Base-by-base conservation (phyloP, 2,888 invertebrate genomes). In the Morpho achilles region DNA sequence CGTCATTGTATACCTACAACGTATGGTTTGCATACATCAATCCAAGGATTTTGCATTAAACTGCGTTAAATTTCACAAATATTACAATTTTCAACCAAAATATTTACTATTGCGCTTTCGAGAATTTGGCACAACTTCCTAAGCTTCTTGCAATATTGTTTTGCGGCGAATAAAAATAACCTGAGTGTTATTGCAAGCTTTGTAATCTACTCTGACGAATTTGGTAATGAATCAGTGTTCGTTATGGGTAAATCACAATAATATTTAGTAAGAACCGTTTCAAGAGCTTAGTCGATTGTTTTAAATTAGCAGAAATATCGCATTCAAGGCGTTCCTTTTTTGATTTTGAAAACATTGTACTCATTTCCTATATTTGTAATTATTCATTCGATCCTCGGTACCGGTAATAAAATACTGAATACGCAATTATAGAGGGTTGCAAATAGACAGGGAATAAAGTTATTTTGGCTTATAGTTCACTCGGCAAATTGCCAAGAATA, bases 141-240 rank as follows among this genome's bases (percentile, higher is more conserved):
- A 51, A 65, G 55, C 61, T 53, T 58, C 45, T 54, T 44, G 52
- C 48, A 44, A 16, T 45, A 45, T 53, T 53, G 50, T 61, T 58
- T 52, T 56, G 63, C 58, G 58, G 51, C 53, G 58, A 60, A 50
- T 60, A 60, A 47, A 61, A 65, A 65, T 60, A 65, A 43, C 60
- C 32, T 23, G 41, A 40, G 22, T 53, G 58, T 58, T 58, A 56
- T 61, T 61, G 44, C 59, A 58, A 60, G 50, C 53, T 61, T 58
- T 45, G 59, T 46, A 49, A 58, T 58, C 56, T 56, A 51, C 58
- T 57, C 53, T 58, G 57, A 59, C 55, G 63, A 61, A 61, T 58
- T 63, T 48, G 54, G 52, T 55, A 53, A 65, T 57, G 57, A 55
- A 41, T 61, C 57, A 59, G 43, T 59, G 39, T 60, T 44, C 58